Evolutionary conservation across 2,888 invertebrate genomes (phyloP), one percentile per base, ranked within the genome.

Genomic region (Diloba caeruleocephala): DNA sequence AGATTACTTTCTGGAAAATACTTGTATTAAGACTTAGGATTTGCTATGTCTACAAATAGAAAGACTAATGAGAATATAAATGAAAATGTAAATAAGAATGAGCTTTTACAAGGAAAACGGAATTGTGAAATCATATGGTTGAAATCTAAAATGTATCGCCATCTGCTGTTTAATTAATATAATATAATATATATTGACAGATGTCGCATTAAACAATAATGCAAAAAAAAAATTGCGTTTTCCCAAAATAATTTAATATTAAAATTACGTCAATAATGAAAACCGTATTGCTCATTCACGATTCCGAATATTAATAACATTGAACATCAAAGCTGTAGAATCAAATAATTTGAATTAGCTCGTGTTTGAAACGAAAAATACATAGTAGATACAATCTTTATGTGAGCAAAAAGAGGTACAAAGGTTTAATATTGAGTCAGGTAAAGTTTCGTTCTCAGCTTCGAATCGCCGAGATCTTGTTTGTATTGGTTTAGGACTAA

Each of bases 401-500:
- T 55, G 43, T 53, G 53, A 46, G 36, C 37, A 61, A 70, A 61
- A 57, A 62, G 21, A 51, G 14, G 51, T 50, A 8, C 41, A 53
- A 50, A 58, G 39, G 48, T 10, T 43, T 29, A 32, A 12, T 33
- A 59, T 42, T 76, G 73, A 80, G 80, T 79, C 81, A 85, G 80
- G 71, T 78, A 64, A 75, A 78, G 62, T 78, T 79, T 78, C 76
- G 73, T 77, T 72, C 23, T 53, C 29, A 32, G 48, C 12, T 41
- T 28, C 13, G 31, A 36, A 45, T 39, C 10, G 36, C 38, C 44
- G 61, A 46, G 46, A 60, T 73, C 78, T 74, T 82, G 80, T 78
- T 79, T 76, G 53, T 81, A 83, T 88, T 88, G 85, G 80, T 81
- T 87, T 84, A 88, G 88, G 88, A 85, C 82, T 61, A 74, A 71